Conservation (phyloP, 2,888 invertebrate species). For the Bombylius major region DNA sequence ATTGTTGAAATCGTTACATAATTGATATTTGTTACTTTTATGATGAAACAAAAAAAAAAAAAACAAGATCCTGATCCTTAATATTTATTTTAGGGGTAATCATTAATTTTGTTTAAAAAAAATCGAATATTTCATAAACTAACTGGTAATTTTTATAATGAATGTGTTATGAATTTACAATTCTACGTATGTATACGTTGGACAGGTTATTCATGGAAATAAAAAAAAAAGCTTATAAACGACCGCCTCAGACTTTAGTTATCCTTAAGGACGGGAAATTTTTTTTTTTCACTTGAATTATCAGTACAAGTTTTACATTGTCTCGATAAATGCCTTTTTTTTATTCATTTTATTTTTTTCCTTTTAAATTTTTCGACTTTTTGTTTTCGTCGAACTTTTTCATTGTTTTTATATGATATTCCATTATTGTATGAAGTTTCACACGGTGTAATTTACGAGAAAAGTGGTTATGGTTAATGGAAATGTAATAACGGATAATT, state of each 20-base stretch:
- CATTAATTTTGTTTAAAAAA: too few species aligned
- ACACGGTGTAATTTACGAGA: neutral
- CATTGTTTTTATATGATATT: too few species aligned
- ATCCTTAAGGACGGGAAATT: slow-evolving; percentile 14
- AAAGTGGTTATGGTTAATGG: neutral
- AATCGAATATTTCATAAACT: too few species aligned
- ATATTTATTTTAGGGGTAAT: too few species aligned
- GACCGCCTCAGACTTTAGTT: slow-evolving; percentile 18
- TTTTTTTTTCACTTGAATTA: slow-evolving; percentile 10
- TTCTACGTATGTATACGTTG: too few species aligned
- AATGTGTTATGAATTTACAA: too few species aligned
- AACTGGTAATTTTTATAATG: too few species aligned
- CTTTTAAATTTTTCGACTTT: neutral
- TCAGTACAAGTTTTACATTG: slow-evolving; percentile 2
- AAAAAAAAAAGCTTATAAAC: slow-evolving; percentile 16
- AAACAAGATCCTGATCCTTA: too few species aligned
- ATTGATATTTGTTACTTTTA: too few species aligned
- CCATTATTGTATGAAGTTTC: too few species aligned
- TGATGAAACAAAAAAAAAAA: too few species aligned
- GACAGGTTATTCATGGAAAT: neutral
- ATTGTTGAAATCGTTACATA: too few species aligned
- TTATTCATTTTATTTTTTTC: neutral
- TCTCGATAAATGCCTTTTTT: neutral
- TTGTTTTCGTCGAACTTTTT: neutral
- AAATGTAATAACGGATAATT: neutral